Conservation (phyloP, 2,797 vertebrate genomes). For the Scarus forsteni region DNA sequence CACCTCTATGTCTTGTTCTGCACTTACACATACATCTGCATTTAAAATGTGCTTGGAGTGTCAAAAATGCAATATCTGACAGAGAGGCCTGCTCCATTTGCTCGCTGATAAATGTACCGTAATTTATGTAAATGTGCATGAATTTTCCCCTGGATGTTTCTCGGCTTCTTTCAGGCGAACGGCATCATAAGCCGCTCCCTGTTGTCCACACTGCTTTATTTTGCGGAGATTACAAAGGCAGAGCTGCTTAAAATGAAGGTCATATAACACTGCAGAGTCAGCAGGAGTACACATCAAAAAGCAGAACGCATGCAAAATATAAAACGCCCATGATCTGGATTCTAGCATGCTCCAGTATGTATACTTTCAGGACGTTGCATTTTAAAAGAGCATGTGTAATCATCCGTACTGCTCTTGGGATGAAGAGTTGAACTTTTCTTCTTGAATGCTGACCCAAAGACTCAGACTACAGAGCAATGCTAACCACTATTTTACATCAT, state of each 20-base stretch:
- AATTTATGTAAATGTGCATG: constrained; percentile 12
- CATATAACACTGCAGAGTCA: constrained; percentile 8
- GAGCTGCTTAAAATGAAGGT: constrained; percentile 34
- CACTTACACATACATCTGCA: constrained; percentile 20
- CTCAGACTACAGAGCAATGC: too few relatives aligned
- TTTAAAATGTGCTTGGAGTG: constrained; percentile 26
- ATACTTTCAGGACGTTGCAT: constrained; percentile 5
- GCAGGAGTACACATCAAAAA: constrained; percentile 27
- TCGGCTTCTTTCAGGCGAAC: constrained; percentile 18
- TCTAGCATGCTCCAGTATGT: not conserved
- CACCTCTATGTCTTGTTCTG: constrained; percentile 35
- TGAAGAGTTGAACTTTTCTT: not conserved
- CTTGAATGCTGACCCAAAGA: not conserved
- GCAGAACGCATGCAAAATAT: not conserved
- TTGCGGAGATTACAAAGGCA: constrained; percentile 39
- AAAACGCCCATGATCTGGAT: not conserved
- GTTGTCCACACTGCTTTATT: constrained; percentile 25
- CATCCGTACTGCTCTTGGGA: not conserved
- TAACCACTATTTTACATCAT: too few relatives aligned
- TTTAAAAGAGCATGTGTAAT: constrained; percentile 18
- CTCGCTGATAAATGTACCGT: constrained; percentile 17
- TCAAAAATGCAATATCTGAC: constrained; percentile 37
- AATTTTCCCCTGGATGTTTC: constrained; percentile 32
- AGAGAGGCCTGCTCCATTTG: constrained; percentile 32
- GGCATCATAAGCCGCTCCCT: constrained; percentile 41